These are phyloP conservation scores for Drosophila recens DNA, from an alignment of 2,888 invertebrate genomes.

Conservation along the genomic window DNA sequence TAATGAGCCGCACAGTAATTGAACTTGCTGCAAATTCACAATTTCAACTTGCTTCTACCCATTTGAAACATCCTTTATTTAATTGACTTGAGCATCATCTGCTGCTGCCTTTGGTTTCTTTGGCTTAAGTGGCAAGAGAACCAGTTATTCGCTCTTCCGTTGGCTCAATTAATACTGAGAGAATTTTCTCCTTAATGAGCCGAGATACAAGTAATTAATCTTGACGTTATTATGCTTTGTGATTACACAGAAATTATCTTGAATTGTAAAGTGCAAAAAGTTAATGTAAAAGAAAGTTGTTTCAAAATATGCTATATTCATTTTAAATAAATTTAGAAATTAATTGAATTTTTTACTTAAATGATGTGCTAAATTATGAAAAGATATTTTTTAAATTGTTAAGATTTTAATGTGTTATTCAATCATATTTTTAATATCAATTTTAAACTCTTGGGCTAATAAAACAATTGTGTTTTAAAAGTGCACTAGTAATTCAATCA, in stretches of 20 bases:
- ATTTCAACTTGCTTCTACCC: not conserved
- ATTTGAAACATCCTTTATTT: constrained; percentile 10
- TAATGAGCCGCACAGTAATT: constrained; percentile 59
- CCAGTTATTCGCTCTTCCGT: not conserved
- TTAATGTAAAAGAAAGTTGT: not conserved
- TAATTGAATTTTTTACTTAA: not conserved
- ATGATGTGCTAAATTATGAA: not conserved
- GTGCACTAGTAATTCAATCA: too few relatives aligned
- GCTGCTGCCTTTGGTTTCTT: not conserved
- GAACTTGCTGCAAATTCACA: constrained; percentile 24
- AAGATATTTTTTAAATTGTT: not conserved
- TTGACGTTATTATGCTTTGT: constrained; percentile 3
- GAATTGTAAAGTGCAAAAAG: not conserved
- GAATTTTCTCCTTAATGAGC: not conserved
- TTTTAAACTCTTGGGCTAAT: too few relatives aligned
- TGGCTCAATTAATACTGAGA: constrained; percentile 3
- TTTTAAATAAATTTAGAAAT: not conserved
- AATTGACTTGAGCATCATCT: constrained; percentile 16
- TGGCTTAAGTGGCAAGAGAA: not conserved
- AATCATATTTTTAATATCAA: too few relatives aligned
- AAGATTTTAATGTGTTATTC: not conserved
- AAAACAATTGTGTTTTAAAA: too few relatives aligned
- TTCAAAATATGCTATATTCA: not conserved
- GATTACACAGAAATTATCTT: not conserved
- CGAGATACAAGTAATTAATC: constrained; percentile 11